These are phyloP conservation scores for Chelonia mydas DNA, from an alignment of 2,797 vertebrate species.

Conservation along the genomic window DNA sequence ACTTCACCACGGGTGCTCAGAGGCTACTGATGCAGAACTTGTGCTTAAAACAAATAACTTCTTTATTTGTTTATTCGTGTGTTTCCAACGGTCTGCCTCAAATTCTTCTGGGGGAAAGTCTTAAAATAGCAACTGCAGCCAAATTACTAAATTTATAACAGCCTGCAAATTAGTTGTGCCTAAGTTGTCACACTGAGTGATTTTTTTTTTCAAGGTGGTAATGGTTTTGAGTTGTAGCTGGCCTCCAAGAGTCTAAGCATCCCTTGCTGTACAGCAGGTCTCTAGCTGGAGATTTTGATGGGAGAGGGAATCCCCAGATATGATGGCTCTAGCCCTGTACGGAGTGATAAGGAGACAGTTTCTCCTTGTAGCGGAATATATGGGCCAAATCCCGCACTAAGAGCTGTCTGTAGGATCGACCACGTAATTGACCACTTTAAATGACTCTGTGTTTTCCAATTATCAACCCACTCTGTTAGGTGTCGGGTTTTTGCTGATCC, in stretches of 20 bases:
- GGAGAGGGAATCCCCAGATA: neutral
- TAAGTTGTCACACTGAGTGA: neutral
- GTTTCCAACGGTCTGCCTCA: neutral
- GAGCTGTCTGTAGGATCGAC: accelerated
- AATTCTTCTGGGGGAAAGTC: neutral
- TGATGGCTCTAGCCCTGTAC: accelerated
- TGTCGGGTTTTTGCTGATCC: constrained; percentile 34
- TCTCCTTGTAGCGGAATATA: accelerated
- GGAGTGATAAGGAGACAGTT: neutral
- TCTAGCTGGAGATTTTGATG: neutral
- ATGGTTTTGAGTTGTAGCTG: neutral
- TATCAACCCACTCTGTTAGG: neutral
- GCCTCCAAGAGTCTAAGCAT: neutral
- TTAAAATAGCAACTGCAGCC: neutral
- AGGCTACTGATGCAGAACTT: neutral
- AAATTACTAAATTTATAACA: neutral
- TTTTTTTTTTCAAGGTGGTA: accelerated
- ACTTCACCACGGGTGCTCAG: neutral
- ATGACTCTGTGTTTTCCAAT: neutral
- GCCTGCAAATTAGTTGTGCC: neutral
- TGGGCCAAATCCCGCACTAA: neutral
- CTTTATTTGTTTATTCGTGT: neutral
- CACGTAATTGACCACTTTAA: neutral
- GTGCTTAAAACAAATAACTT: neutral
- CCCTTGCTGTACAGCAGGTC: neutral